A percentile compares a stretch with the other conserved stretches of the same genome.
Conservation (phyloP, 1,140 invertebrate species). For the Drosophila ironensis region DNA sequence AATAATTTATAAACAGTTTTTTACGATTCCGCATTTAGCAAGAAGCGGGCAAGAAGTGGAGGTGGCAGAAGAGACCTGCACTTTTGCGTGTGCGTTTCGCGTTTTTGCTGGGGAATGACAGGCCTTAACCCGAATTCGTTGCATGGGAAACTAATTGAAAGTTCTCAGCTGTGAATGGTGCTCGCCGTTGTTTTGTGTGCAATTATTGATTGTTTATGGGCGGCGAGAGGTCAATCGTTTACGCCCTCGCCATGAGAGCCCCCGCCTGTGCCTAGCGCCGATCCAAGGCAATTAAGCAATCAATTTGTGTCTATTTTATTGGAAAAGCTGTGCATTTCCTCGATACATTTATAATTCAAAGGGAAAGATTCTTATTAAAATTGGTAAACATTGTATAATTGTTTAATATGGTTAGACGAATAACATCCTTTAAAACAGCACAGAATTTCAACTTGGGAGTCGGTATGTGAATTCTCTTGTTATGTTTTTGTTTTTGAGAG, state of each 20-base stretch:
- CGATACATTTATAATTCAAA: no score
- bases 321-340: no score
- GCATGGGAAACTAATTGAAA: constrained; percentile 38
- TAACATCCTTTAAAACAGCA: no score
- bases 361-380: no score
- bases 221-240: neutral
- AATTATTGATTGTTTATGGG: constrained; percentile 13
- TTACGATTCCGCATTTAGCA: constrained; percentile 28
- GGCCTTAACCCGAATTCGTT: constrained; percentile 31
- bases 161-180: constrained; percentile 20
- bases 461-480: no score
- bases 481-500: no score
- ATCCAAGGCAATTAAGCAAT: no score
- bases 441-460: no score
- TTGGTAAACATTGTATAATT: no score
- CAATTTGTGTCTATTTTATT: no score
- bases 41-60: constrained; percentile 5
- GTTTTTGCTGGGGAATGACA: constrained; percentile 13
- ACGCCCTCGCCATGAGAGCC: neutral
- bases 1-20: constrained; percentile 75
- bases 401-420: no score
- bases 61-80: constrained; percentile 4
- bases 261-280: neutral
- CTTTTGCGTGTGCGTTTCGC: constrained; percentile 33
- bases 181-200: neutral